Percentiles rank a stretch among this genome's conserved stretches.
phyloP scores from a whole-genome alignment of 2,888 invertebrate species.

The Cerastoderma edule region DNA sequence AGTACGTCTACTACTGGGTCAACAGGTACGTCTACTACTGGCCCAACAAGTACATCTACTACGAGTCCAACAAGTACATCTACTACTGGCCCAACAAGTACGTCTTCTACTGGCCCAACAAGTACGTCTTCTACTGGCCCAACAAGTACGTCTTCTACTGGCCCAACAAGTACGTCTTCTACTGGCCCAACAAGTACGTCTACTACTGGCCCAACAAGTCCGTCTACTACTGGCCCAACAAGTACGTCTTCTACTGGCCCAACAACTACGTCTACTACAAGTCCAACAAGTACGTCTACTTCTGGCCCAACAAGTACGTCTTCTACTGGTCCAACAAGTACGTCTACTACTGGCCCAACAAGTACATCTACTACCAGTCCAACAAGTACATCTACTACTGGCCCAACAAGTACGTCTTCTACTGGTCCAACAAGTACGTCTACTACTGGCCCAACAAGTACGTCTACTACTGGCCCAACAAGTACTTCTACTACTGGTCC shows the following conservation, averaged over 20 bases:
- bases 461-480: not conserved
- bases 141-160: not conserved
- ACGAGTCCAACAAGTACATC: not conserved
- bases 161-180: not conserved
- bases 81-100: too few species aligned
- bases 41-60: not conserved
- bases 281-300: conserved; percentile 3
- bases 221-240: not conserved
- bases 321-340: not conserved
- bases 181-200: not conserved
- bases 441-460: not conserved
- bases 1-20: not conserved
- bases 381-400: not conserved
- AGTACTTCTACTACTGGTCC: conserved; percentile 11
- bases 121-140: not conserved
- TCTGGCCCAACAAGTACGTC: not conserved
- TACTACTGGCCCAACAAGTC: not conserved
- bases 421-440: not conserved
- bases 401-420: not conserved
- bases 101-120: not conserved
- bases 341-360: not conserved
- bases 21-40: not conserved
- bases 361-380: not conserved
- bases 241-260: not conserved
- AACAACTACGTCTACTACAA: not conserved